Base-by-base conservation (phyloP, 2,113 vertebrate genomes). In the Microtus ochrogaster region DNA sequence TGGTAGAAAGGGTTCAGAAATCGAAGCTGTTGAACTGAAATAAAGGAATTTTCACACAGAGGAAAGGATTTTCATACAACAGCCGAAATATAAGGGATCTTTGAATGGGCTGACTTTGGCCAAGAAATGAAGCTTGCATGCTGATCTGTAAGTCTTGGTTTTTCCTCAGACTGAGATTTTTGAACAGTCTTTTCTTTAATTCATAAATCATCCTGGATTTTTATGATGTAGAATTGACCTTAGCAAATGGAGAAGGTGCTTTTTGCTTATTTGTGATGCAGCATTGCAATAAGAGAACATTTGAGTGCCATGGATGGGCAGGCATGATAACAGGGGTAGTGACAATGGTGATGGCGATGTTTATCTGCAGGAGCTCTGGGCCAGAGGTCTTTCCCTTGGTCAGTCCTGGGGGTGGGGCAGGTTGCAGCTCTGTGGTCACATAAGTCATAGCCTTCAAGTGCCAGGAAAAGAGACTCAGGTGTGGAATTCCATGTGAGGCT, bases 401-500 rank as follows among this genome's bases (percentile, higher is more conserved):
- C 73, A 77, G 61, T 94, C 79, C 94, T 70, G 8, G 0, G 4
- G 28, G 3, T 41, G 72, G 21, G 19, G 49, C 24, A 6, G 41
- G 86, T 28, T 21, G 47, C 95, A 74, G 33, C n/a, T 70, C 39
- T 72, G 26, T 14, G 2, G 55, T 96, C 39, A 94, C 89, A 84
- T 47, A 94, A 83, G 47, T 96, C 90, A 55, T 6, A 39, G 39
- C 1, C 0, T 82, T 90, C 89, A 96, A 92, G 94, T 96, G 95
- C 92, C 52, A 84, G 72, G 76, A 87, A 93, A 94, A 89, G 88
- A 86, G 91, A 94, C 84, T 77, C 94, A 96, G 96, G 92, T 44
- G 5, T 0, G 74, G 86, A 24, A 47, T 78, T 97, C 90, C 88
- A 89, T 78, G 82, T 91, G 92, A 24, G 52, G 95, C 79, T 97